A percentile compares a stretch with the other conserved stretches of the same genome.
Evolutionary conservation across 2,113 vertebrate genomes (phyloP).

Genomic region (Loxodonta africana): DNA sequence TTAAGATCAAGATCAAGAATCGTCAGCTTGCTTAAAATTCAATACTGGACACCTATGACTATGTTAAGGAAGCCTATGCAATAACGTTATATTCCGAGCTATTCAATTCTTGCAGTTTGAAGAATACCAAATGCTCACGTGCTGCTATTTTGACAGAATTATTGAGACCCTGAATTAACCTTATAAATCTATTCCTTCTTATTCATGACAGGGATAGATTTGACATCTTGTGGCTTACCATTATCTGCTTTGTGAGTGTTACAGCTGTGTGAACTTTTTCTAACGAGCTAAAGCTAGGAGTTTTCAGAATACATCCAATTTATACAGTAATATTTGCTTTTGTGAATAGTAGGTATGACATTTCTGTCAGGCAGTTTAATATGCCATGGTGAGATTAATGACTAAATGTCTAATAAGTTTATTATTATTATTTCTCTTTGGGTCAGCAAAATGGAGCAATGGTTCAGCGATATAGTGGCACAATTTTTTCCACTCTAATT

Average conservation of each 20-base stretch:
- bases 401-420: slow-evolving; percentile 25
- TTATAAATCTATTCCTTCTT: slow-evolving; percentile 77
- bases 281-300: slow-evolving; percentile 58
- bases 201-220: slow-evolving; percentile 67
- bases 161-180: slow-evolving; percentile 76
- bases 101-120: slow-evolving; percentile 68
- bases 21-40: slow-evolving; percentile 73
- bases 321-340: slow-evolving; percentile 60
- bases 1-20: slow-evolving; percentile 64
- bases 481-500: background rate
- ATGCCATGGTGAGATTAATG: slow-evolving; percentile 35
- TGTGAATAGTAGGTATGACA: slow-evolving; percentile 1
- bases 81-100: slow-evolving; percentile 62
- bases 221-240: slow-evolving; percentile 69
- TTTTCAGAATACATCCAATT: slow-evolving; percentile 63
- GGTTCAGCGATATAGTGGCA: background rate
- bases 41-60: background rate
- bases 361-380: slow-evolving; percentile 45
- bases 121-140: slow-evolving; percentile 45
- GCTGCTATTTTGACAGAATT: slow-evolving; percentile 77
- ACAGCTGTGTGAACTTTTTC: slow-evolving; percentile 63
- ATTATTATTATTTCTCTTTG: slow-evolving; percentile 29
- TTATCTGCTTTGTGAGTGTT: slow-evolving; percentile 66
- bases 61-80: background rate
- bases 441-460: background rate